Conservation (phyloP, 2,113 vertebrate species). For the Platysternon megacephalum region DNA sequence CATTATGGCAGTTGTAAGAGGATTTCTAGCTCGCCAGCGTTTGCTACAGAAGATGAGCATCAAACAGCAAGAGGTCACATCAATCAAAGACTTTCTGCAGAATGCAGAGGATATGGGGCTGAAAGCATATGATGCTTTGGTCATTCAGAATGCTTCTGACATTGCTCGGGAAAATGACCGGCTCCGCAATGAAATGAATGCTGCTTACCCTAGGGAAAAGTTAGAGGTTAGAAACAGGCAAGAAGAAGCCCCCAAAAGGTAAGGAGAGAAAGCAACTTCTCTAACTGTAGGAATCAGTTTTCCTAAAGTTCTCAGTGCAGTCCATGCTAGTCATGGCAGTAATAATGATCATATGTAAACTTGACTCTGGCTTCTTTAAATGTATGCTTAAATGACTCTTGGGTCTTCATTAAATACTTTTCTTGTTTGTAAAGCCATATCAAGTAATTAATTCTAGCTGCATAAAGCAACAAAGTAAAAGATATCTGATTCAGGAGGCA, state of each 20-base stretch:
- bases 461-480: background rate
- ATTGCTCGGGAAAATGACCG: slow-evolving; percentile 92
- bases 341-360: background rate
- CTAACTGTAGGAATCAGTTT: background rate
- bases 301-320: background rate
- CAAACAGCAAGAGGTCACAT: slow-evolving; percentile 82
- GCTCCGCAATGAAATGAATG: slow-evolving; percentile 80
- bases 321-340: background rate
- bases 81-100: slow-evolving; percentile 89
- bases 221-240: slow-evolving; percentile 81
- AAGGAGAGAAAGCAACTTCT: background rate
- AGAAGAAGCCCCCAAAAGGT: slow-evolving; percentile 86
- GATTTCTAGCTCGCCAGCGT: slow-evolving; percentile 89
- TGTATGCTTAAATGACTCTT: background rate
- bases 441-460: background rate
- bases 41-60: slow-evolving; percentile 78
- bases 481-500: background rate
- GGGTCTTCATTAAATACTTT: background rate
- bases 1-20: slow-evolving; percentile 84
- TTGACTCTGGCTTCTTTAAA: background rate
- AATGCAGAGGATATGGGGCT: slow-evolving; percentile 90
- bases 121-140: slow-evolving; percentile 88
- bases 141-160: slow-evolving; percentile 94
- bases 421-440: background rate
- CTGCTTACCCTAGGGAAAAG: slow-evolving; percentile 82